phyloP scores from a whole-genome alignment of 2,888 invertebrate genomes.

The Gasteruption jaculator region DNA sequence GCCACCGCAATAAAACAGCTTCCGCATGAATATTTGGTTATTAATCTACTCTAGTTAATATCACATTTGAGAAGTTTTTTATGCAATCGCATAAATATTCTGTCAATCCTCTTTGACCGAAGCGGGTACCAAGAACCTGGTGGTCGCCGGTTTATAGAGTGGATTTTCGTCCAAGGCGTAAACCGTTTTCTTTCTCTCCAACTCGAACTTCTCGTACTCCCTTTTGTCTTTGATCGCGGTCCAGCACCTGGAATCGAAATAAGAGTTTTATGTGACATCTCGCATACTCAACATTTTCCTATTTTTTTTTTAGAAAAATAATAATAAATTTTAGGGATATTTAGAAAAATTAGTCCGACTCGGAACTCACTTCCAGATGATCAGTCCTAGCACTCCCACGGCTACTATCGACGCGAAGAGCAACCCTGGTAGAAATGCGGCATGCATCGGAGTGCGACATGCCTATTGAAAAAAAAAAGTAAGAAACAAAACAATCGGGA shows the following conservation, averaged over 20 bases:
- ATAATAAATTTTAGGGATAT: background rate
- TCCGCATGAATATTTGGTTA: too few species aligned
- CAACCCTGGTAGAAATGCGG: slow-evolving; percentile 25
- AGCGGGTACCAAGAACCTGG: slow-evolving; percentile 56
- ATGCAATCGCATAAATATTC: too few species aligned
- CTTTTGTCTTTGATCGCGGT: slow-evolving; percentile 28
- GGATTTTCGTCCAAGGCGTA: slow-evolving; percentile 54
- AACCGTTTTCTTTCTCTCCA: slow-evolving; percentile 29
- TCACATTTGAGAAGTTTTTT: too few species aligned
- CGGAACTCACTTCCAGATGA: slow-evolving; percentile 38
- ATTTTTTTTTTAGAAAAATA: background rate
- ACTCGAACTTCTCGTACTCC: slow-evolving; percentile 33
- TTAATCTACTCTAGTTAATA: too few species aligned
- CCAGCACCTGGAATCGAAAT: slow-evolving; percentile 26
- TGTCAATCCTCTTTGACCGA: slow-evolving; percentile 33
- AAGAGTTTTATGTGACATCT: background rate
- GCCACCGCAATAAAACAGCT: too few species aligned
- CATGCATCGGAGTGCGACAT: slow-evolving; percentile 32
- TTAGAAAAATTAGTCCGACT: too few species aligned
- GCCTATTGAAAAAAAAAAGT: too few species aligned
- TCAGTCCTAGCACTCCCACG: slow-evolving; percentile 29
- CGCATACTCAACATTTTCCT: background rate
- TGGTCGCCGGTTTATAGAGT: slow-evolving; percentile 61
- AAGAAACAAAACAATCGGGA: too few species aligned
- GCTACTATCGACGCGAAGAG: slow-evolving; percentile 27